Conservation (phyloP, 2,113 vertebrate species). For the Oncorhynchus mykiss region DNA sequence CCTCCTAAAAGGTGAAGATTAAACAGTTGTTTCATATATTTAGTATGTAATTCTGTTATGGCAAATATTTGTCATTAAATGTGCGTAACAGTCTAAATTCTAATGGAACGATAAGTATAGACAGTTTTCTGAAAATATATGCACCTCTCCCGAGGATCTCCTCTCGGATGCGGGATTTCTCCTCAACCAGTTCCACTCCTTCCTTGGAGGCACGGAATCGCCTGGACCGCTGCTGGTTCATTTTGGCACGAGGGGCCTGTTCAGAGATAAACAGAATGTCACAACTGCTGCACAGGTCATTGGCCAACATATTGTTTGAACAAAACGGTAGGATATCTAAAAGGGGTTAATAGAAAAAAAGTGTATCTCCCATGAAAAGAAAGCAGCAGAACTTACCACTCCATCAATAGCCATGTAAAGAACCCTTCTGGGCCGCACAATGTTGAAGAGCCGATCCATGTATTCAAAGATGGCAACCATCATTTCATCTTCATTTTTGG, state of each 20-base stretch:
- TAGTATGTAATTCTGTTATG: too few relatives aligned
- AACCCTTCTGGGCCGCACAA: slow-evolving; percentile 88
- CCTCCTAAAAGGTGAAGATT: slow-evolving; percentile 79
- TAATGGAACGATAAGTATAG: too few relatives aligned
- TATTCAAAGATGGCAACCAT: slow-evolving; percentile 99
- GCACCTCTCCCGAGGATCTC: slow-evolving; percentile 89
- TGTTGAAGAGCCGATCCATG: slow-evolving; percentile 95
- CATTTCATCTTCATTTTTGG: slow-evolving; percentile 99
- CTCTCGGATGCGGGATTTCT: slow-evolving; percentile 86
- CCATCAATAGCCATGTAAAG: slow-evolving; percentile 99
- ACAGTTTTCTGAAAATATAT: not conserved
- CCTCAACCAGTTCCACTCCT: slow-evolving; percentile 84
- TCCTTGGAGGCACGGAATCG: slow-evolving; percentile 98
- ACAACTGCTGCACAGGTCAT: too few relatives aligned
- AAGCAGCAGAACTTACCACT: slow-evolving; percentile 78
- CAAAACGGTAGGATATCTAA: not conserved
- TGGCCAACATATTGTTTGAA: not conserved
- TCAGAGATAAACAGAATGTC: not conserved
- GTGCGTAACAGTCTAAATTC: too few relatives aligned
- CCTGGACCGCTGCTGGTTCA: slow-evolving; percentile 97
- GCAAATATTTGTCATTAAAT: too few relatives aligned
- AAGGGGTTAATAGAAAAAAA: not conserved
- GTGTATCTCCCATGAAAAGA: not conserved
- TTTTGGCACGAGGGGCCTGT: slow-evolving; percentile 96
- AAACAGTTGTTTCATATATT: not conserved